phyloP scores from a whole-genome alignment of 2,113 vertebrate species.

The Campylomormyrus tamandua region DNA sequence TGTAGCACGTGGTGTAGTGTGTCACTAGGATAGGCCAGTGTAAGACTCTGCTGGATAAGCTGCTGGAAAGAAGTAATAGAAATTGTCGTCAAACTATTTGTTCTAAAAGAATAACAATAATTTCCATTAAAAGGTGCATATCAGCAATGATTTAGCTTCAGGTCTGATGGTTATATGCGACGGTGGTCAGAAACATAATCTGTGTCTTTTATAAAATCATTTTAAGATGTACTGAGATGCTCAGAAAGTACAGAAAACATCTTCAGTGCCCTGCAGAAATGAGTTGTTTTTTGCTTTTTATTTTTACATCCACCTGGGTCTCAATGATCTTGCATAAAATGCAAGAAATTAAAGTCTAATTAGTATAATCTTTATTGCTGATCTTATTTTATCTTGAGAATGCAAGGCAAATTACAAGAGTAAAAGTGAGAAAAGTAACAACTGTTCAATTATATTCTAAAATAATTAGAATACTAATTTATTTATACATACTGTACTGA shows the following conservation, averaged over 20 bases:
- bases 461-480: not conserved
- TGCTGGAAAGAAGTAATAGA: not conserved
- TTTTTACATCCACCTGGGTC: not conserved
- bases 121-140: not conserved
- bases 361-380: not conserved
- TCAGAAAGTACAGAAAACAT: not conserved
- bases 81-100: not conserved
- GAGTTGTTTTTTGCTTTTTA: not conserved
- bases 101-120: not conserved
- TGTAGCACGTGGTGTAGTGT: not conserved
- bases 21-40: not conserved
- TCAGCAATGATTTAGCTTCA: not conserved
- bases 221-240: not conserved
- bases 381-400: not conserved
- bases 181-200: not conserved
- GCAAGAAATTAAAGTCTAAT: not conserved
- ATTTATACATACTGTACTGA: not conserved
- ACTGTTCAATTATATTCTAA: not conserved
- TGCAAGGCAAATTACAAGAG: not conserved
- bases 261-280: not conserved
- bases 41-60: not conserved
- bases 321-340: not conserved
- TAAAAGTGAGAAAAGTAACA: not conserved
- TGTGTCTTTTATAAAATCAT: not conserved
- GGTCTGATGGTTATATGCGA: not conserved